Conservation (phyloP, 2,113 vertebrate genomes). For the Mionectes macconnelli region DNA sequence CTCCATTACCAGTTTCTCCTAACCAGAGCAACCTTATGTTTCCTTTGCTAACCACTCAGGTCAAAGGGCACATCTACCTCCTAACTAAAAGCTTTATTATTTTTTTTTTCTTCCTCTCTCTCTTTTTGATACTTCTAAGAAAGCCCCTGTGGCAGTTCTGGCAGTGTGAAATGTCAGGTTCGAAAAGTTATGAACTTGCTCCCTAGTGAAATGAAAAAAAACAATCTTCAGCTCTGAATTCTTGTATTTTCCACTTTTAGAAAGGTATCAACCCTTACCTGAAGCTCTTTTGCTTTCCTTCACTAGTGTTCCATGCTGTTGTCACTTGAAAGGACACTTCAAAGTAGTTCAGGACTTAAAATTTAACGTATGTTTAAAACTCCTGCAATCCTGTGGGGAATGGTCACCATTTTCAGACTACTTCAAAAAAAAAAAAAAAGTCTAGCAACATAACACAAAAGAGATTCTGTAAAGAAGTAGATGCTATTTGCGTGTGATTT, state of each 20-base stretch:
- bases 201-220: constrained; percentile 33
- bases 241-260: constrained; percentile 4
- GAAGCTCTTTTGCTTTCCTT: neutral
- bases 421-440: neutral
- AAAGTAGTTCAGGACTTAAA: neutral
- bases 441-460: neutral
- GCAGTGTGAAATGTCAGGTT: neutral
- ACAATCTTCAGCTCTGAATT: neutral
- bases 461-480: neutral
- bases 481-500: neutral
- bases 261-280: neutral
- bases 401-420: neutral
- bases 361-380: neutral
- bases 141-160: neutral
- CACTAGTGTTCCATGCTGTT: neutral
- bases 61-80: neutral
- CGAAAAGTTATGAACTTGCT: constrained; percentile 33
- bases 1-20: neutral
- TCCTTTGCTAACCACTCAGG: neutral
- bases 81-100: neutral
- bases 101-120: neutral
- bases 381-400: neutral
- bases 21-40: neutral
- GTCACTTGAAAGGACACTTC: neutral
- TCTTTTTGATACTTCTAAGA: neutral